Conservation (phyloP, 1,140 invertebrate species). For the Gryon sp. region DNA sequence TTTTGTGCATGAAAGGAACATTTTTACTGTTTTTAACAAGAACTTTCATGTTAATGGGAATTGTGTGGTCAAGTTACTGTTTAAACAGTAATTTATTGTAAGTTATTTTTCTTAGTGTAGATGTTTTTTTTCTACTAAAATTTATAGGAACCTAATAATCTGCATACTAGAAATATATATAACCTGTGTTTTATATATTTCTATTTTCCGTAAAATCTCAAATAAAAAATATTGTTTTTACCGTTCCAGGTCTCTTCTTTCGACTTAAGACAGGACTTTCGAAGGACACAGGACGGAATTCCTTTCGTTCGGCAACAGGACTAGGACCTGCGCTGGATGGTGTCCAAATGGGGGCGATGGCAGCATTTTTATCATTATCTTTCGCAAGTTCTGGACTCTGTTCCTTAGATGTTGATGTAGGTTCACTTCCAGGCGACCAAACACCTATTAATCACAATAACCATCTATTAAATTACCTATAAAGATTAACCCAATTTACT, state of each 20-base stretch:
- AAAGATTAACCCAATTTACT: slow-evolving; percentile 6
- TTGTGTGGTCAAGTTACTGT: too few species aligned
- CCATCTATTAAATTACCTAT: slow-evolving; percentile 13
- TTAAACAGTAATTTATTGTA: too few species aligned
- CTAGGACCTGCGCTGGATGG: slow-evolving; percentile 84
- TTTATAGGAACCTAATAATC: too few species aligned
- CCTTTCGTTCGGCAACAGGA: slow-evolving; percentile 82
- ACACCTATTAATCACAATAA: slow-evolving; percentile 72
- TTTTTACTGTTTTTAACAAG: too few species aligned
- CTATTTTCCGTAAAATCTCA: background rate
- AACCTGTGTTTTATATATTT: too few species aligned
- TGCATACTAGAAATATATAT: too few species aligned
- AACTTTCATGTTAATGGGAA: too few species aligned
- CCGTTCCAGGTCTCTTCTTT: slow-evolving; percentile 71
- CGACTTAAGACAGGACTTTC: slow-evolving; percentile 84
- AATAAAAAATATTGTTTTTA: slow-evolving; percentile 24
- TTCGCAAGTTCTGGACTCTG: slow-evolving; percentile 74
- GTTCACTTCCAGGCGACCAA: slow-evolving; percentile 78
- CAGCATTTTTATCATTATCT: slow-evolving; percentile 75
- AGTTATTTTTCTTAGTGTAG: too few species aligned
- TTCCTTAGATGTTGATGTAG: slow-evolving; percentile 78
- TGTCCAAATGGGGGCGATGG: slow-evolving; percentile 86
- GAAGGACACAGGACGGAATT: slow-evolving; percentile 89
- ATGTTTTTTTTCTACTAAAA: too few species aligned
- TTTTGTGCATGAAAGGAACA: too few species aligned